Conservation (phyloP, 1,140 invertebrate genomes). For the Rhagoletis zephyria region DNA sequence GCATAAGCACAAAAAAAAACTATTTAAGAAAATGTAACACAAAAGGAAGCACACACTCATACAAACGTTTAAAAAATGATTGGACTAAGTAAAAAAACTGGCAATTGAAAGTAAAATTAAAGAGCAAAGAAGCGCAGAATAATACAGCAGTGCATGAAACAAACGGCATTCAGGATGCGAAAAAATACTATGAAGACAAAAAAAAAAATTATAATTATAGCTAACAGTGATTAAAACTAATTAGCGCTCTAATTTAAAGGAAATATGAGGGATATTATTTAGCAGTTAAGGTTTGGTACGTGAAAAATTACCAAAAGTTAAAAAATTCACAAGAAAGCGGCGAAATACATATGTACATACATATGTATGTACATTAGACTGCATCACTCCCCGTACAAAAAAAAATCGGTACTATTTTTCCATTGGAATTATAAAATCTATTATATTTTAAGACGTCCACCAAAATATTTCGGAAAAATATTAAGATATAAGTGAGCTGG, state of each 20-base stretch:
- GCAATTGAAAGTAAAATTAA: conserved; percentile 33
- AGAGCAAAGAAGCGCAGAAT: background rate
- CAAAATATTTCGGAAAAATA: no score
- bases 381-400: no score
- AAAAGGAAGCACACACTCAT: background rate
- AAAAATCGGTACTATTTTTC: no score
- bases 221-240: background rate
- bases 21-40: no score
- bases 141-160: background rate
- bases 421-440: no score
- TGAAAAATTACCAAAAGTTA: background rate
- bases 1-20: no score
- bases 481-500: no score
- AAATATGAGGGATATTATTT: background rate
- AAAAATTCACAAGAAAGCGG: background rate
- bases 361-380: no score
- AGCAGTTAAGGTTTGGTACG: background rate
- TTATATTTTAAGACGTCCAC: no score
- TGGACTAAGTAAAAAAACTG: background rate
- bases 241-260: background rate
- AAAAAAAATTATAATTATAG: background rate
- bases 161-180: background rate
- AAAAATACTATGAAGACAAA: background rate
- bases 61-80: background rate
- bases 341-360: no score